phyloP scores from a whole-genome alignment of 2,888 invertebrate species.

The Zelleria hepariella region DNA sequence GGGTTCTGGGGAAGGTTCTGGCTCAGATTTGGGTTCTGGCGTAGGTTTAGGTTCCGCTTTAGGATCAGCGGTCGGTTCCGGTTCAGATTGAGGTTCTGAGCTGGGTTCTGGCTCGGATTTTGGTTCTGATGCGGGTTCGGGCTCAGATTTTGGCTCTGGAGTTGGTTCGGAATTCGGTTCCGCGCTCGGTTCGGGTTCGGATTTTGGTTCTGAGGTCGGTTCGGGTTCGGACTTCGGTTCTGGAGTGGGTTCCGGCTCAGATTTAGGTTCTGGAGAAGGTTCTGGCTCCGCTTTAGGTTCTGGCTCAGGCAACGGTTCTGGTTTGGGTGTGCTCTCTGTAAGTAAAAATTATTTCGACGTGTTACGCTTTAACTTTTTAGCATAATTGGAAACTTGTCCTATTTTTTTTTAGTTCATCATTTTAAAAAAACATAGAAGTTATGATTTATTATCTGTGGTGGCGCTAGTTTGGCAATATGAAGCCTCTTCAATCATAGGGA shows the following conservation, averaged over 20 bases:
- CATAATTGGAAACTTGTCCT: neutral
- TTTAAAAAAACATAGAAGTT: too few species aligned
- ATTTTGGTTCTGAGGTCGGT: constrained; percentile 36
- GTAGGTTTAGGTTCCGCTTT: constrained; percentile 44
- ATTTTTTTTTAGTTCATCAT: neutral
- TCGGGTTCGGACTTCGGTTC: constrained; percentile 47
- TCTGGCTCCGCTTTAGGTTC: constrained; percentile 40
- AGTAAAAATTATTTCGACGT: too few species aligned
- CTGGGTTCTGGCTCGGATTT: constrained; percentile 44
- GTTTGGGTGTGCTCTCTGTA: constrained; percentile 34
- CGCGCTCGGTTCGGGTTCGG: constrained; percentile 41
- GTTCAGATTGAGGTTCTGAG: constrained; percentile 52
- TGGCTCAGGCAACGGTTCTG: constrained; percentile 22
- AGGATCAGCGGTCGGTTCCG: constrained; percentile 38
- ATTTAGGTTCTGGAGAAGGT: constrained; percentile 44
- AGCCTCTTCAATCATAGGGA: too few species aligned
- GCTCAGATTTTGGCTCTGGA: constrained; percentile 32
- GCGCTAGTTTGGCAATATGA: too few species aligned
- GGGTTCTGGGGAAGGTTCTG: constrained; percentile 34
- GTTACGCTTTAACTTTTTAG: too few species aligned
- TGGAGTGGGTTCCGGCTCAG: constrained; percentile 47
- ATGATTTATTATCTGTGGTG: too few species aligned
- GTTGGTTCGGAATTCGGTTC: constrained; percentile 19
- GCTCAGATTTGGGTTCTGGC: constrained; percentile 50
- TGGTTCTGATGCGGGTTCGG: constrained; percentile 38